These are phyloP conservation scores for Eulithis prunata DNA, from an alignment of 2,888 invertebrate genomes.

Conservation along the genomic window DNA sequence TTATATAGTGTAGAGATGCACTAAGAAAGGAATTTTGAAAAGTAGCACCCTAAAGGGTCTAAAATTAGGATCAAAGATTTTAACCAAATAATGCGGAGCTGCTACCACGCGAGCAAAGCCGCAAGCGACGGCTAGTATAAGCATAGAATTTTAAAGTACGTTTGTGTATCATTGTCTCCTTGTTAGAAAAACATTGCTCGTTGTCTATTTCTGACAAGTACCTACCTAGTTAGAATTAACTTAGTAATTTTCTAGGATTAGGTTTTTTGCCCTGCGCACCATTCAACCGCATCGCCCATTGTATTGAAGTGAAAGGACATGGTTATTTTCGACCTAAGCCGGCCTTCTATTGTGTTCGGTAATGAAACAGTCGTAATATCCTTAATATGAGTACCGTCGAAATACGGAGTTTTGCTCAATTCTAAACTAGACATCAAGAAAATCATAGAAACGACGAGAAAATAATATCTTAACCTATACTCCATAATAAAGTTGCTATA, in stretches of 20 bases:
- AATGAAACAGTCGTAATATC: constrained; percentile 41
- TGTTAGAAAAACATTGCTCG: background rate
- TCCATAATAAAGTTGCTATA: background rate
- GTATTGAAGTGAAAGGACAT: constrained; percentile 37
- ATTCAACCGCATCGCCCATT: constrained; percentile 57
- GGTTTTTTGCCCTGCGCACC: constrained; percentile 48
- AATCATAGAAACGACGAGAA: background rate
- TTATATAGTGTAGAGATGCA: too few species aligned
- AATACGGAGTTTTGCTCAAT: constrained; percentile 15
- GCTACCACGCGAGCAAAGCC: too few species aligned
- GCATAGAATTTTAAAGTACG: too few species aligned
- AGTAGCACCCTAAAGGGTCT: too few species aligned
- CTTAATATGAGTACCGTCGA: constrained; percentile 30
- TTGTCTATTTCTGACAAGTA: constrained; percentile 1
- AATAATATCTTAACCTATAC: background rate
- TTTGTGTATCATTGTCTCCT: too few species aligned
- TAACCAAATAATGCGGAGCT: too few species aligned
- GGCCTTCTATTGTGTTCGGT: constrained; percentile 39
- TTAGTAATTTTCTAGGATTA: constrained; percentile 52
- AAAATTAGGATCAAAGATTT: too few species aligned
- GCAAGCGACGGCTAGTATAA: too few species aligned
- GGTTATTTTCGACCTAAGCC: constrained; percentile 35
- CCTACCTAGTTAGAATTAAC: constrained; percentile 12
- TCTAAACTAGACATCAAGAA: background rate
- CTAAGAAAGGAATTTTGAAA: too few species aligned